Evolutionary conservation across 2,113 vertebrate genomes (phyloP), one percentile per base, ranked within the genome.

Genomic region (Grus americana): DNA sequence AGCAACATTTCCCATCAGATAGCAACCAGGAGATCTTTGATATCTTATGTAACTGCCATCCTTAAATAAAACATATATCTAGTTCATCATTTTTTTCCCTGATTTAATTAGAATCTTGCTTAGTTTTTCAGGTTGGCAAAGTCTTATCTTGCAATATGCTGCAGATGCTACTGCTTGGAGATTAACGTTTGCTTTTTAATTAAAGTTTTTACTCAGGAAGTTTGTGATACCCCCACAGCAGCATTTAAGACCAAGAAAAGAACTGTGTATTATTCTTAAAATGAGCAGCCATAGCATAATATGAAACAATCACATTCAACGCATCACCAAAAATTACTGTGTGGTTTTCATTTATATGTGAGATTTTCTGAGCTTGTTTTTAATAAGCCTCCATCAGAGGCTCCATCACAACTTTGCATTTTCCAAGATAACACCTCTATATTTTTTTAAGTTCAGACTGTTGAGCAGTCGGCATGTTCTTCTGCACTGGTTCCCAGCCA

Each of bases 81-180:
- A 86, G 88, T 89, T 86, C 88, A 94, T 94, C 0, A 15, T 84
- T 67, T 91, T 75, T 67, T 30, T 0, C 22, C 29, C 88, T 66
- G 86, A 91, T 96, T 96, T 96, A 96, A 97, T 97, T 97, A 96
- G 88, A 96, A 92, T 89, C 47, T 21, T 93, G 62, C 90, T 91
- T 79, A 75, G 86, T 71, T 95, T 67, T 96, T 72, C 84, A 96
- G 92, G 93, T 93, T 94, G 85, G 59, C 20, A 3, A 93, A 92
- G 66, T 4, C 84, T 95, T 97, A 90, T 96, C 94, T 95, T 70
- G 87, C 78, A 95, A 93, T 95, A 89, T 87, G 73, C 63, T 92
- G 47, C 88, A 92, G 83, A 95, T 79, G 76, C 83, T 93, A 70
- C 47, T 90, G 90, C 78, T 89, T 91, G 63, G 84, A 96, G 91